Conservation (phyloP, 2,113 vertebrate species). For the Zootoca vivipara region DNA sequence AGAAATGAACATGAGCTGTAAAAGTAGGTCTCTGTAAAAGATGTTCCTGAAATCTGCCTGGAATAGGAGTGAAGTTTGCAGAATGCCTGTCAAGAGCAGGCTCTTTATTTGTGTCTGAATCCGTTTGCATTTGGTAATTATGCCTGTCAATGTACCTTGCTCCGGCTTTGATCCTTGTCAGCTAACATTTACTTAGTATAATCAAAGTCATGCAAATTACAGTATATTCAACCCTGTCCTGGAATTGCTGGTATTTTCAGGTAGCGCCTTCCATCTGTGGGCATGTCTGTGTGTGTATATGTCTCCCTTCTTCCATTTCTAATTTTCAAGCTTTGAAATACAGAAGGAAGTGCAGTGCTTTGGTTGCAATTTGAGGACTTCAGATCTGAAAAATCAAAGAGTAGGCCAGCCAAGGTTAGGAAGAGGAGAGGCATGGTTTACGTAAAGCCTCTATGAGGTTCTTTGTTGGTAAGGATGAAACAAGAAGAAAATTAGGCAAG, state of each 20-base stretch:
- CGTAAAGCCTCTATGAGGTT: not conserved
- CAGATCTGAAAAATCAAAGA: constrained; percentile 14
- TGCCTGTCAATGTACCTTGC: constrained; percentile 7
- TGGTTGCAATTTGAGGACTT: fast-evolving
- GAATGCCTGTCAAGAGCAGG: constrained; percentile 3
- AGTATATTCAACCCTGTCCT: constrained; percentile 10
- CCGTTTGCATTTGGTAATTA: constrained; percentile 30
- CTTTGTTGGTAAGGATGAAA: not conserved
- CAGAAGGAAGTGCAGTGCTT: not conserved
- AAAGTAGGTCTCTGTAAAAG: constrained; percentile 10
- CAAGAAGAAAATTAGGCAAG: not conserved
- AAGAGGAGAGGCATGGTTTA: not conserved
- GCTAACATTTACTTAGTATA: constrained; percentile 34
- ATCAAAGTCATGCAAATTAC: constrained; percentile 36
- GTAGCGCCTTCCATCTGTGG: not conserved
- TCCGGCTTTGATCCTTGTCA: constrained; percentile 24
- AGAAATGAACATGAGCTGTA: not conserved
- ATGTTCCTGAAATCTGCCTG: not conserved
- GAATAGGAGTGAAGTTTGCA: constrained; percentile 6
- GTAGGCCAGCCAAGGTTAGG: not conserved
- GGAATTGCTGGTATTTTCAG: constrained; percentile 22
- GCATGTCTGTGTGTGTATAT: not conserved
- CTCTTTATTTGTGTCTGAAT: constrained; percentile 32
- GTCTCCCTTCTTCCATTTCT: not conserved
- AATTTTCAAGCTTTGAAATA: constrained; percentile 23